phyloP scores from a whole-genome alignment of 2,888 invertebrate genomes.

The Lottia scabra region DNA sequence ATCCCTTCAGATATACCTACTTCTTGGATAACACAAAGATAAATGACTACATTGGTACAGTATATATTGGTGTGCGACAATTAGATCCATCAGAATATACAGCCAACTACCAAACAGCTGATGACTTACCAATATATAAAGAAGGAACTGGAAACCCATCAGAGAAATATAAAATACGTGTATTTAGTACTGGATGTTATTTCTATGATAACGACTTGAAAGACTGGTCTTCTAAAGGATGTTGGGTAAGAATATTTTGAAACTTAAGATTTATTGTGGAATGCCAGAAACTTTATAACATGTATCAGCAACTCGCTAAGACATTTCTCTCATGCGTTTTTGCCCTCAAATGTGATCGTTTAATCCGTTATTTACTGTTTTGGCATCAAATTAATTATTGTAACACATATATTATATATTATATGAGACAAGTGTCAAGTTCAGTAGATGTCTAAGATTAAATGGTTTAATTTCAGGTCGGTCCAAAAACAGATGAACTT shows the following conservation, averaged over 20 bases:
- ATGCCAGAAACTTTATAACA: too few relatives aligned
- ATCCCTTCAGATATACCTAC: slow-evolving; percentile 43
- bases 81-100: slow-evolving; percentile 46
- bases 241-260: slow-evolving; percentile 44
- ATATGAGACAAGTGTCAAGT: too few relatives aligned
- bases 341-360: too few relatives aligned
- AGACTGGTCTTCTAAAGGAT: slow-evolving; percentile 61
- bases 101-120: slow-evolving; percentile 42
- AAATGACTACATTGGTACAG: slow-evolving; percentile 52
- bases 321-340: too few relatives aligned
- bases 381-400: too few relatives aligned
- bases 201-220: slow-evolving; percentile 56
- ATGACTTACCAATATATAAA: slow-evolving; percentile 46
- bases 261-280: too few relatives aligned
- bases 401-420: too few relatives aligned
- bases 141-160: slow-evolving; percentile 55
- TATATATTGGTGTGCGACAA: slow-evolving; percentile 64
- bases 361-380: too few relatives aligned
- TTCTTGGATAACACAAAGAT: slow-evolving; percentile 50
- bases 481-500: slow-evolving; percentile 37
- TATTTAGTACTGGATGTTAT: slow-evolving; percentile 66
- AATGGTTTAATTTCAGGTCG: slow-evolving; percentile 35
- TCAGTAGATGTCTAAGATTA: too few relatives aligned
- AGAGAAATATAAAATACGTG: slow-evolving; percentile 64
- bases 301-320: too few relatives aligned